Conservation (phyloP, 2,888 invertebrate species). For the Gastrophysa polygoni region DNA sequence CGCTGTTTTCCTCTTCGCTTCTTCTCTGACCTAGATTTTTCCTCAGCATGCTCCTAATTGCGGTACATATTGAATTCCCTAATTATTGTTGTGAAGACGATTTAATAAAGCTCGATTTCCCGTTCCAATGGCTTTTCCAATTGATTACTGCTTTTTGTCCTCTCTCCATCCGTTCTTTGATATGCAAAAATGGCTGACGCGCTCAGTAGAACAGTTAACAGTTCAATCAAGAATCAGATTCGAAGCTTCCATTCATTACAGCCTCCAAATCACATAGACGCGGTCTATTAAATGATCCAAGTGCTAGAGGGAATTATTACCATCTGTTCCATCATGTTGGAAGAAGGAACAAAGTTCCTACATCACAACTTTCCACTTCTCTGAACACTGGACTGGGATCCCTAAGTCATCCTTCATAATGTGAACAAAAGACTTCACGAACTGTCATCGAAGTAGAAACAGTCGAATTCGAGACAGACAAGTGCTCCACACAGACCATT, state of each 20-base stretch:
- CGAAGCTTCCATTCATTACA: too few relatives aligned
- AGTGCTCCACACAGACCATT: constrained; percentile 13
- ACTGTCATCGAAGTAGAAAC: neutral
- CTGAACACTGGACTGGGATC: too few relatives aligned
- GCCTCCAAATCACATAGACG: too few relatives aligned
- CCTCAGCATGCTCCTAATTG: constrained; percentile 37
- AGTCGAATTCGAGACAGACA: constrained; percentile 12
- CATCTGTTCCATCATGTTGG: too few relatives aligned
- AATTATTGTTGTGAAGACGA: constrained; percentile 41
- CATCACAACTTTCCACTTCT: too few relatives aligned
- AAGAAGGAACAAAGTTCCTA: too few relatives aligned
- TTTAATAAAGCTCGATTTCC: constrained; percentile 41
- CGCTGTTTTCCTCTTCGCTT: neutral
- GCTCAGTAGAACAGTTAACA: constrained; percentile 16
- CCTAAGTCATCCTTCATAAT: constrained; percentile 9
- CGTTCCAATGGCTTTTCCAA: constrained; percentile 41
- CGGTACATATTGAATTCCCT: constrained; percentile 44
- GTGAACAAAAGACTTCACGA: constrained; percentile 17
- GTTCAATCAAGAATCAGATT: neutral
- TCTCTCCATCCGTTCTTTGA: constrained; percentile 35
- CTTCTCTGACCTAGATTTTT: constrained; percentile 37
- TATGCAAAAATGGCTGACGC: constrained; percentile 38
- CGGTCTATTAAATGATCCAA: too few relatives aligned
- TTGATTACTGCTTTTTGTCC: constrained; percentile 41
- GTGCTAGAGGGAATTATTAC: too few relatives aligned